Evolutionary conservation across 2,113 vertebrate genomes (phyloP), one percentile per base, ranked within the genome.

Genomic region (Colossoma macropomum): DNA sequence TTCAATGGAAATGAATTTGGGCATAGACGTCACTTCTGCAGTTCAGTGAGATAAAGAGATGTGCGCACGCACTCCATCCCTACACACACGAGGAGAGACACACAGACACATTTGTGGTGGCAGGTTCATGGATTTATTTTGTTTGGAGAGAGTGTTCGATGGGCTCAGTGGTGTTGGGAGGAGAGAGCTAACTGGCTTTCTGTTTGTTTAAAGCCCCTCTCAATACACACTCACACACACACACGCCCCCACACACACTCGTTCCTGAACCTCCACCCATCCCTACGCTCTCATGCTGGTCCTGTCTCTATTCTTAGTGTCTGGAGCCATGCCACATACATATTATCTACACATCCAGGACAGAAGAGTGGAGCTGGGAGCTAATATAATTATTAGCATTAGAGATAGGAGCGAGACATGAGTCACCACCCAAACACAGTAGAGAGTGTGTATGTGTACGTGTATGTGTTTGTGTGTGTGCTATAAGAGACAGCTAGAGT

Each of bases 331-430:
- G 63, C 48, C 78, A 66, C 17, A 48, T 72, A 48, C 78, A 76
- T 56, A 75, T 80, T 52, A 70, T 65, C 28, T n/a, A 34, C 45
- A 56, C 41, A 80, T 74, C 66, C 10, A 59, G 34, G 65, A 65
- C 63, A 52, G 50, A 76, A 45, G 72, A 74, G 15, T 68, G 41
- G 34, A 70, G 69, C 78, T 75, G 41, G 17, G 50, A n/a, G 59
- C 68, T 69, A 48, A 81, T 86, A 80, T 86, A 80, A 83, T 83
- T 83, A 75, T 78, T 81, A 74, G 19, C 60, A 54, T 84, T 72
- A 73, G 27, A 77, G 70, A 62, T 60, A 81, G 30, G 28, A 32
- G 21, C 1, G 27, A 45, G 76, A 52, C 48, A 65, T 86, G 85
- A 78, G 69, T 84, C 82, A 84, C 38, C 68, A 59, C 50, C 50